Evolutionary conservation across 2,113 vertebrate species (phyloP), one percentile per base, ranked within the genome.

Genomic region (Paramisgurnus dabryanus): DNA sequence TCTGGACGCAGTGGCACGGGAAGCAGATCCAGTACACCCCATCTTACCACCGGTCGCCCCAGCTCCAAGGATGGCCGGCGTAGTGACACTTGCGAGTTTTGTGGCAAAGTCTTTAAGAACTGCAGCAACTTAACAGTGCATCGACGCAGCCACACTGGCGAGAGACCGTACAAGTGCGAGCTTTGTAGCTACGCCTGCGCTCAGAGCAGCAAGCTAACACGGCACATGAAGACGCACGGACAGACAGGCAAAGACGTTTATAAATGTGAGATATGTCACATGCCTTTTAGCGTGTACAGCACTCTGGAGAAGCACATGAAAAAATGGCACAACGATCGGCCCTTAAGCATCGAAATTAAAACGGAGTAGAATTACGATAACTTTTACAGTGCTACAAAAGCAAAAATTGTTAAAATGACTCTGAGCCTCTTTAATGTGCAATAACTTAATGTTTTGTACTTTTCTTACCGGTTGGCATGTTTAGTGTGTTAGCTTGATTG

Each of bases 261-360:
- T 95, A 98, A 98, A 95, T 99, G 97, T 94, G 97, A 99, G 94
- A 98, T 99, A 95, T 99, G 97, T 96, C 97, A 99, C 95, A 99
- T 99, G 97, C 97, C 97, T 96, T 99, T 99, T 94, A 99, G 97
- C 94, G 97, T 99, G 93, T 99, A 98, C 96, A 98, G 97, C 95
- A 99, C 97, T 93, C 96, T 99, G 94, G 97, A 99, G 94, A 99
- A 99, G 97, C 97, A 99, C 96, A 99, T 99, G 97, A 99, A 99
- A 96, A 99, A 98, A 95, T 99, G 97, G 97, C 97, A 98, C 95
- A 98, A 95, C 88, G 97, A 98, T 91, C 96, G 94, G 92, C 95
- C 96, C 92, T 95, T 98, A 93, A 95, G 95, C 94, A 96, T 95
- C 92, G 96, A 98, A 93, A 98, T 98, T 95, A 98, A 98, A 95